Conservation (phyloP, 2,797 vertebrate species). For the Chiroxiphia lanceolata region DNA sequence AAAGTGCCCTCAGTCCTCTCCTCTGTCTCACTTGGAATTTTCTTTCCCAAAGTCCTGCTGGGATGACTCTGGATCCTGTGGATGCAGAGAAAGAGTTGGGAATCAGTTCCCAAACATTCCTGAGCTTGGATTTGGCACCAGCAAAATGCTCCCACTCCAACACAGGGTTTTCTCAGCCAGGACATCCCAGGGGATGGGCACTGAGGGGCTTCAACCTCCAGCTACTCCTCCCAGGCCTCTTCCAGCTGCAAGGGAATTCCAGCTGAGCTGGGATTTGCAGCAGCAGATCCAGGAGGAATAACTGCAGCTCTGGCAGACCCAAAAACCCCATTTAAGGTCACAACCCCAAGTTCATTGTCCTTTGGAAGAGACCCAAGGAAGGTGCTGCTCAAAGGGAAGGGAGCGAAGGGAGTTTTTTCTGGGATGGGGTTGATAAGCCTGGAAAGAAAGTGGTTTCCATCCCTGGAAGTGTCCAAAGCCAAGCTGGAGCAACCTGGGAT, state of each 20-base stretch:
- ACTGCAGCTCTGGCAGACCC: neutral
- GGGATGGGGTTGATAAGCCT: neutral
- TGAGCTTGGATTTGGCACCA: neutral
- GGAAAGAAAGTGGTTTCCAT: neutral
- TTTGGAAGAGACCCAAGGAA: neutral
- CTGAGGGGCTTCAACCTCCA: too few relatives aligned
- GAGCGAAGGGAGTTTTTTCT: neutral
- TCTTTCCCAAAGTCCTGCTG: neutral
- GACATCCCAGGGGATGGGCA: rapidly evolving
- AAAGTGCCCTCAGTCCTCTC: neutral
- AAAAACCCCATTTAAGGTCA: neutral
- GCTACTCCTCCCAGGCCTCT: neutral
- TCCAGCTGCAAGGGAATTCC: neutral
- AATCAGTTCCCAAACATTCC: neutral
- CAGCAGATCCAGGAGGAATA: neutral
- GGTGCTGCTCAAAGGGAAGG: neutral
- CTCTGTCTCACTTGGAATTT: neutral
- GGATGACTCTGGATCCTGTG: neutral
- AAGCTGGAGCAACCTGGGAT: neutral
- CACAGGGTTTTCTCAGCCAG: neutral
- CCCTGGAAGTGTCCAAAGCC: neutral
- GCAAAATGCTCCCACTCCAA: neutral
- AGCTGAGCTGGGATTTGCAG: neutral
- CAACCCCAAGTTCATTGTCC: rapidly evolving
- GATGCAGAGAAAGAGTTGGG: rapidly evolving